phyloP scores from a whole-genome alignment of 2,113 vertebrate genomes.

The Proteles cristata region DNA sequence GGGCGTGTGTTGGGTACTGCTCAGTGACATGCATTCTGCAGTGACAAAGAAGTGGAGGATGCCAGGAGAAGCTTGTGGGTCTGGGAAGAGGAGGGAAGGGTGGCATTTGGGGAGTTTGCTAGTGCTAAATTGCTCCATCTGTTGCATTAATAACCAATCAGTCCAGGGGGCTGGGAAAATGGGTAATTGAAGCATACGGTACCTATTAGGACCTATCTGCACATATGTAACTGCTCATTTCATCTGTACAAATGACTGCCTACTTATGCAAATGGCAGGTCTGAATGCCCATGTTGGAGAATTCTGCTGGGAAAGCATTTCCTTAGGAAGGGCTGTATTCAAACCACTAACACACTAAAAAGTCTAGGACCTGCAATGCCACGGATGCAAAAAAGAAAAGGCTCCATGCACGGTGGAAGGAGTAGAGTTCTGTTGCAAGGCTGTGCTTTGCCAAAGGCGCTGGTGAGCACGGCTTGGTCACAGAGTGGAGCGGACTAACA shows the following conservation, averaged over 20 bases:
- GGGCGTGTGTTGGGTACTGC: not conserved
- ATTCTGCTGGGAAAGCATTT: conserved; percentile 51
- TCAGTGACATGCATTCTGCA: not conserved
- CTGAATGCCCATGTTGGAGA: not conserved
- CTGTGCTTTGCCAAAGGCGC: not conserved
- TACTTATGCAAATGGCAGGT: conserved; percentile 54
- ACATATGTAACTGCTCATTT: conserved; percentile 63
- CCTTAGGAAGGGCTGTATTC: not conserved
- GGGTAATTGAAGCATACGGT: conserved; percentile 58
- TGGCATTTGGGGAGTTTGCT: conserved; percentile 46
- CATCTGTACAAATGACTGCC: conserved; percentile 54
- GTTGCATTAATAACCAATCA: conserved; percentile 68
- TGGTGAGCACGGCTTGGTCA: not conserved
- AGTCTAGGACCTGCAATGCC: not conserved
- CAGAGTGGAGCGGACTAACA: not conserved
- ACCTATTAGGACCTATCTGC: conserved; percentile 62
- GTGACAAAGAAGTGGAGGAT: conserved; percentile 33
- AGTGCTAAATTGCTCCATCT: conserved; percentile 63
- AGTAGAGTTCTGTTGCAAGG: not conserved
- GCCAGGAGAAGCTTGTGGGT: conserved; percentile 1
- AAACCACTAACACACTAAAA: not conserved
- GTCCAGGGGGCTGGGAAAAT: conserved; percentile 30
- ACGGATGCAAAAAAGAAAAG: not conserved
- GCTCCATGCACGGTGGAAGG: not conserved
- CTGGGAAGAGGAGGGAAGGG: not conserved